phyloP scores from a whole-genome alignment of 2,888 invertebrate species.

The Eulithis prunata region DNA sequence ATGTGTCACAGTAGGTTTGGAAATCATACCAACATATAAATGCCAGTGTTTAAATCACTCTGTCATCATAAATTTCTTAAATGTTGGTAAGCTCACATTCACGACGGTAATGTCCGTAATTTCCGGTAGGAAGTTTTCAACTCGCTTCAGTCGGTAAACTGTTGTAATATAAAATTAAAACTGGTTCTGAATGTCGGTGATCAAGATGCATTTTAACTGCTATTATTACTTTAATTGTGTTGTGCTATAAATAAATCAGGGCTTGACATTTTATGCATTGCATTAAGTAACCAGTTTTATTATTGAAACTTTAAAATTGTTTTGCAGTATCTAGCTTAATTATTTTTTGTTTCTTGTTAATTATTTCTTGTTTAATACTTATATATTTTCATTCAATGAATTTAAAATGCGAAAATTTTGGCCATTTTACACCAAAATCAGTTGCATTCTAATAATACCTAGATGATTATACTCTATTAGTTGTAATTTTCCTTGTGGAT shows the following conservation, averaged over 20 bases:
- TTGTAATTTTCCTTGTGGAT: too few relatives aligned
- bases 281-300: conserved; percentile 9
- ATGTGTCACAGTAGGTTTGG: conserved; percentile 1
- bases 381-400: too few relatives aligned
- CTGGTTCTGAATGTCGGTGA: conserved; percentile 36
- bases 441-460: too few relatives aligned
- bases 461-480: too few relatives aligned
- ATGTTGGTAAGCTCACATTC: conserved; percentile 8
- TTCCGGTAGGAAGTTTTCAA: conserved; percentile 46
- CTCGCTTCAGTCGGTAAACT: conserved; percentile 3
- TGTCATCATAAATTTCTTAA: conserved; percentile 17
- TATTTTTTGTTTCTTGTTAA: too few relatives aligned
- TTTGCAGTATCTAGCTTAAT: too few relatives aligned
- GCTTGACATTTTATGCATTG: conserved; percentile 28
- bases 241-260: conserved; percentile 29
- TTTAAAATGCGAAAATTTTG: too few relatives aligned
- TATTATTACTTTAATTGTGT: conserved; percentile 30
- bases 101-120: conserved; percentile 24
- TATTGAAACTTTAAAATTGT: not conserved
- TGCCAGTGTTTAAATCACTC: conserved; percentile 19
- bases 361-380: too few relatives aligned
- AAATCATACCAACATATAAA: conserved; percentile 15
- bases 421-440: too few relatives aligned
- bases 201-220: conserved; percentile 26
- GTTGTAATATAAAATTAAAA: conserved; percentile 4